These are phyloP conservation scores for Ashinkailepas kermadecensis DNA, from an alignment of 2,888 invertebrate genomes.

Conservation along the genomic window DNA sequence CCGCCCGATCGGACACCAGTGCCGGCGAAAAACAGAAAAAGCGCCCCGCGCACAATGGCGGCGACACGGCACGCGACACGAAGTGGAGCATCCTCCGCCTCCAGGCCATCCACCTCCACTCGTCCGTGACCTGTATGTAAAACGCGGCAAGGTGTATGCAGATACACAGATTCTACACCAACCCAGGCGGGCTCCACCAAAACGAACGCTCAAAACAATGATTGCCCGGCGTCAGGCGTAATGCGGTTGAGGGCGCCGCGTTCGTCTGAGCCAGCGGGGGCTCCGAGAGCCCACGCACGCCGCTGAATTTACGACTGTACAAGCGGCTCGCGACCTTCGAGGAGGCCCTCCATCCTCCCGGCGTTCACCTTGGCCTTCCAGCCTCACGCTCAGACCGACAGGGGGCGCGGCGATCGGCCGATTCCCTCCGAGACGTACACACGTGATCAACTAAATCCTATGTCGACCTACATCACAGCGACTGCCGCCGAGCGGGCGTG, in stretches of 20 bases:
- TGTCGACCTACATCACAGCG: too few species aligned
- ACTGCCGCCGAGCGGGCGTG: too few species aligned
- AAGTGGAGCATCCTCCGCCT: too few species aligned
- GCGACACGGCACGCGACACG: too few species aligned
- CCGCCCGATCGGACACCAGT: background rate
- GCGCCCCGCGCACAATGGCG: too few species aligned
- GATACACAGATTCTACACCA: background rate
- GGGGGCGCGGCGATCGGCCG: too few species aligned
- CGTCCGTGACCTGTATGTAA: too few species aligned
- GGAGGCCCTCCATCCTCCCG: background rate
- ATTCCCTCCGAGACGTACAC: too few species aligned
- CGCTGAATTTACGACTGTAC: background rate
- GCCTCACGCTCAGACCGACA: too few species aligned
- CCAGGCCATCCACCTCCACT: too few species aligned
- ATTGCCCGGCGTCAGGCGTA: background rate
- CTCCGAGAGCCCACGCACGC: background rate
- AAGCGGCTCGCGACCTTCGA: background rate
- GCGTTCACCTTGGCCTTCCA: background rate
- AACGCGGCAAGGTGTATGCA: background rate
- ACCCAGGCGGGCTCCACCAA: background rate
- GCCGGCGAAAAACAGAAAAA: background rate
- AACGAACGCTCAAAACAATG: background rate
- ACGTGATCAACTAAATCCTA: too few species aligned
- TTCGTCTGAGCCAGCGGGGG: background rate
- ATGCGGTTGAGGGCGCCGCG: background rate